These are phyloP conservation scores for Folsomia manolachei DNA, from an alignment of 2,888 invertebrate genomes.

Conservation along the genomic window DNA sequence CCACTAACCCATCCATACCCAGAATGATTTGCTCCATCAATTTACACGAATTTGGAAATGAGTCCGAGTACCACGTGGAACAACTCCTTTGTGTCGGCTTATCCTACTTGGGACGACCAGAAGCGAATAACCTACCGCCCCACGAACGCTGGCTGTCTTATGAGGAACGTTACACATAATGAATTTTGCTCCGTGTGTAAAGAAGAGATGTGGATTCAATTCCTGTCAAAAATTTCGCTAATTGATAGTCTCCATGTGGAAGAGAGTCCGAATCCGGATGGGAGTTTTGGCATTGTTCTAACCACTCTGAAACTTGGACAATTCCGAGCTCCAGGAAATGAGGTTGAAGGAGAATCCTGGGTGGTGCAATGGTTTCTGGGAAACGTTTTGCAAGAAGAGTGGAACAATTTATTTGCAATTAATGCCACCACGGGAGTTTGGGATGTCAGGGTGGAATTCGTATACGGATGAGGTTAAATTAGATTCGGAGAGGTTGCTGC, in stretches of 20 bases:
- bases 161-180: constrained; percentile 27
- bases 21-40: constrained; percentile 32
- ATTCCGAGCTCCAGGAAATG: constrained; percentile 35
- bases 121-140: constrained; percentile 24
- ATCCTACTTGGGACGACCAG: constrained; percentile 29
- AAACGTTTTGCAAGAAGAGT: constrained; percentile 23
- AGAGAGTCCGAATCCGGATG: constrained; percentile 16
- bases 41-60: constrained; percentile 36
- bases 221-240: constrained; percentile 15
- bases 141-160: constrained; percentile 28
- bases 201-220: constrained; percentile 31
- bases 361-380: constrained; percentile 31
- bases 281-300: constrained; percentile 21
- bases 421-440: constrained; percentile 31
- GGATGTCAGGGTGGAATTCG: constrained; percentile 27
- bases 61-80: constrained; percentile 29
- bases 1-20: constrained; percentile 13
- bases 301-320: constrained; percentile 42
- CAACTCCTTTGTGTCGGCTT: constrained; percentile 26
- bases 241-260: constrained; percentile 28
- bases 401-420: constrained; percentile 28
- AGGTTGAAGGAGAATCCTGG: constrained; percentile 25
- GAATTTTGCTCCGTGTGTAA: constrained; percentile 22
- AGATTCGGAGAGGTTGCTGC: constrained; percentile 28
- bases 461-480: constrained; percentile 29